Base-by-base conservation (phyloP, 2,888 invertebrate species). In the Dryadula phaetusa region DNA sequence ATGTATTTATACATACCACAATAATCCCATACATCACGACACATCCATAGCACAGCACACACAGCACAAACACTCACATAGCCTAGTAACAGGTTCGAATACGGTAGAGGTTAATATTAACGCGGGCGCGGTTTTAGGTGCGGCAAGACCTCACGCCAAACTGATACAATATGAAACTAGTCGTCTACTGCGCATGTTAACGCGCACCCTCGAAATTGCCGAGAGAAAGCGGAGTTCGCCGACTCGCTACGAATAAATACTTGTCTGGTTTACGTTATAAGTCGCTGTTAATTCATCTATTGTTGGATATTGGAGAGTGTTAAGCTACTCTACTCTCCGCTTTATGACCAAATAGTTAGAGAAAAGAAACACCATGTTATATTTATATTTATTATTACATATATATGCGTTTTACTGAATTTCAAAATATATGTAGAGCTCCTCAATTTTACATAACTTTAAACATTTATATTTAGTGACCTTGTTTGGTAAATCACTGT, bases 261-360 rank as follows among this genome's bases (percentile, higher is more conserved):
- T 79, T 79, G 81, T 74, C 87, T 87, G 86, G 90, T 89, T 89
- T 81, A 78, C 81, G 76, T 78, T 72, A 87, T 89, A 90, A 90
- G 88, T 89, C 86, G 87, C 79, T 78, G 86, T 86, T 88, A 88
- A 90, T 89, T 87, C 83, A 83, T 84, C 86, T 87, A 88, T 88
- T 87, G 84, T 80, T 73, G 66, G 80, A 77, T 76, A 62, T 79
- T 16, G 25, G 16, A 49, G 49, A 49, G 49, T n/a, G 25, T 49
- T 49, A 28, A 49, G 28, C 16, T 25, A 49, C 49, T 49, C 14
- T 25, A 1, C 28, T 28, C 8, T 49, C n/a, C 0, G n/a, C 8
- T 34, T 7, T 34, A 7, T 34, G 32, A 34, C 4, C 1, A 8
- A 34, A 34, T 7, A 34, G 3, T 4, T 28, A 3, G 28, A 3